These are phyloP conservation scores for Neomorphus geoffroyi DNA, from an alignment of 2,797 vertebrate species.

Conservation along the genomic window DNA sequence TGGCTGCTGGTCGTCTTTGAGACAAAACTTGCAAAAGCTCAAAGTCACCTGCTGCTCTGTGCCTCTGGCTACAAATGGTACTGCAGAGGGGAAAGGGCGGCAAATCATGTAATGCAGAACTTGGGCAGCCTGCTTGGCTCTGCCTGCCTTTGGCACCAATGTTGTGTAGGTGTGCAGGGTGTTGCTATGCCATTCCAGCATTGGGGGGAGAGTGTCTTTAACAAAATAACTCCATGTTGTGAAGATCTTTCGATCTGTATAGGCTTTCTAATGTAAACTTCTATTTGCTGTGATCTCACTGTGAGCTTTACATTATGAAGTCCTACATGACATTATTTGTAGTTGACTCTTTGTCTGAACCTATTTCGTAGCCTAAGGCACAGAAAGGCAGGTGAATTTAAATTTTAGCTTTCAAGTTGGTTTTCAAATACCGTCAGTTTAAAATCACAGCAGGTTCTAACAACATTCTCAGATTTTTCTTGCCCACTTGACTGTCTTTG, in stretches of 20 bases:
- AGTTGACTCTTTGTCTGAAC: conserved; percentile 35
- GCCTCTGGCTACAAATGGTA: neutral
- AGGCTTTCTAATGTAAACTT: conserved; percentile 17
- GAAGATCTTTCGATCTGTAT: neutral
- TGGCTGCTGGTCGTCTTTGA: neutral
- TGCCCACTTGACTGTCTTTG: neutral
- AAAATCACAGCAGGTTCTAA: conserved; percentile 22
- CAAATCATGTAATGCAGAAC: neutral
- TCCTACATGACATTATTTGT: conserved; percentile 23
- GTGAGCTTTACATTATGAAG: neutral
- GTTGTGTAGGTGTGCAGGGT: neutral
- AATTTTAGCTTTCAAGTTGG: conserved; percentile 31
- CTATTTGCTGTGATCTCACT: conserved; percentile 22
- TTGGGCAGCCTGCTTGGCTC: neutral
- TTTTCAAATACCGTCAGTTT: conserved; percentile 36
- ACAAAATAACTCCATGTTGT: neutral
- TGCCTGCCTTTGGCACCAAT: neutral
- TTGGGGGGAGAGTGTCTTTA: neutral
- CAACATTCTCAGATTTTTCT: neutral
- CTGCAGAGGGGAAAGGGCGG: neutral
- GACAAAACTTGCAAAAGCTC: neutral
- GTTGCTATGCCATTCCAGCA: neutral
- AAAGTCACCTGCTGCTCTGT: neutral
- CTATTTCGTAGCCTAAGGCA: conserved; percentile 22
- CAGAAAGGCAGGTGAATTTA: conserved; percentile 47